Percentiles rank a stretch among this genome's conserved stretches.
phyloP scores from a whole-genome alignment of 2,888 invertebrate genomes.

The Pseudococcus viburni region DNA sequence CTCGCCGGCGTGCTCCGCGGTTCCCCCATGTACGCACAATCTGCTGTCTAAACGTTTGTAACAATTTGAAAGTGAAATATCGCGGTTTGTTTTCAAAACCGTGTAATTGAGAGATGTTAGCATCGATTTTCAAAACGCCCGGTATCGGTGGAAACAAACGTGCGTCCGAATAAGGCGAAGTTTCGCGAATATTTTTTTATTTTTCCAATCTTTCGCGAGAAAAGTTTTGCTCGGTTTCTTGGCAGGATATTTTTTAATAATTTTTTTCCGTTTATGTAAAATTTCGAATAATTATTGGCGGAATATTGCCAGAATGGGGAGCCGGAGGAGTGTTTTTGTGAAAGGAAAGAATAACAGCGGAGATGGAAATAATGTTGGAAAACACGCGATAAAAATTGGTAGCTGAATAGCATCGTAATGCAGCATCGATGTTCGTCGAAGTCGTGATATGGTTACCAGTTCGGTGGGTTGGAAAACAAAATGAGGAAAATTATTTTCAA shows the following conservation, averaged over 20 bases:
- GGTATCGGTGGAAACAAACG: not conserved
- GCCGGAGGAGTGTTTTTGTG: too few relatives aligned
- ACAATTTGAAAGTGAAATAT: constrained; percentile 38
- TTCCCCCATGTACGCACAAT: not conserved
- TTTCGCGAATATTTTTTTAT: not conserved
- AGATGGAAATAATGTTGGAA: too few relatives aligned
- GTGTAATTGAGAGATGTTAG: constrained; percentile 29
- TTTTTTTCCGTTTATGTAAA: not conserved
- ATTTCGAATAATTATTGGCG: not conserved
- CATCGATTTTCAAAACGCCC: constrained; percentile 16
- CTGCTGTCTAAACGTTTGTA: constrained; percentile 22
- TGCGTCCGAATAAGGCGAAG: not conserved
- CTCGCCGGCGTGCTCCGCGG: too few relatives aligned
- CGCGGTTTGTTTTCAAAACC: constrained; percentile 20
- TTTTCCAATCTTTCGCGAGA: not conserved
- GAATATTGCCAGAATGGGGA: too few relatives aligned
- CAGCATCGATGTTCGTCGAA: too few relatives aligned
- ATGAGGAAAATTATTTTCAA: too few relatives aligned
- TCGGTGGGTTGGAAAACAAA: too few relatives aligned
- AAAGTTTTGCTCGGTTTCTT: not conserved
- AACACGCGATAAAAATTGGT: too few relatives aligned
- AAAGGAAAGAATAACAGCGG: too few relatives aligned
- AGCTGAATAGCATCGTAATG: too few relatives aligned
- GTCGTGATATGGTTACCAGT: too few relatives aligned
- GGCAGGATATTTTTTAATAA: not conserved